These are phyloP conservation scores for Kryphioiulus occultus DNA, from an alignment of 2,888 invertebrate genomes.

Conservation along the genomic window DNA sequence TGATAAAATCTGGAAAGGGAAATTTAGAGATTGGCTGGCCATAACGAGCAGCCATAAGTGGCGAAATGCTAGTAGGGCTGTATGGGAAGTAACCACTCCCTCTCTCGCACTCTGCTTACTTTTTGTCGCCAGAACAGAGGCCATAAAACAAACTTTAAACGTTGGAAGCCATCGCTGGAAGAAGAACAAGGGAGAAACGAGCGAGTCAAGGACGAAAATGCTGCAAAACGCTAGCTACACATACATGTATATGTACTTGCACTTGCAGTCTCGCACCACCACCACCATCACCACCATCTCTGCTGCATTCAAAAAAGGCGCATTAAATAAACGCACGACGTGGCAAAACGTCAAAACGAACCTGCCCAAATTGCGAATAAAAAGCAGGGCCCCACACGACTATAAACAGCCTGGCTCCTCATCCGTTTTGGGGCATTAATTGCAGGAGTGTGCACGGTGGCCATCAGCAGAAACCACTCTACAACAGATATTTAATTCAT, in stretches of 20 bases:
- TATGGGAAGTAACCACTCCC: not conserved
- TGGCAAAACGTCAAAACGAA: slow-evolving; percentile 17
- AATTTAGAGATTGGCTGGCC: not conserved
- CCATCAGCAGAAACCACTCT: not conserved
- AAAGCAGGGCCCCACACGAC: not conserved
- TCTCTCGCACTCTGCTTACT: not conserved
- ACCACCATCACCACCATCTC: no score
- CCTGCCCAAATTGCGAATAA: not conserved
- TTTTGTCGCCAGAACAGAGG: not conserved
- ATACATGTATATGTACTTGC: no score
- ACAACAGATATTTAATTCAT: not conserved
- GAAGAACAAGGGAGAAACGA: not conserved
- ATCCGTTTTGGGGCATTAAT: not conserved
- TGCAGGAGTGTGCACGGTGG: slow-evolving; percentile 6
- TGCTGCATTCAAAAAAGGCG: slow-evolving; percentile 8
- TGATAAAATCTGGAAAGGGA: not conserved
- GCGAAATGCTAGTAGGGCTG: not conserved
- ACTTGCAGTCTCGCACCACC: no score
- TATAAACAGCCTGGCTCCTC: not conserved
- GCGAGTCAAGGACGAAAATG: slow-evolving; percentile 35
- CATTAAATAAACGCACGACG: not conserved
- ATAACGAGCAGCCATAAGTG: not conserved
- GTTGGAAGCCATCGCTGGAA: not conserved
- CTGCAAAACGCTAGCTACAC: slow-evolving; percentile 16
- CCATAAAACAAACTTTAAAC: slow-evolving; percentile 35